Evolutionary conservation across 2,888 invertebrate genomes (phyloP).

Genomic region (Drosophila ochracea): DNA sequence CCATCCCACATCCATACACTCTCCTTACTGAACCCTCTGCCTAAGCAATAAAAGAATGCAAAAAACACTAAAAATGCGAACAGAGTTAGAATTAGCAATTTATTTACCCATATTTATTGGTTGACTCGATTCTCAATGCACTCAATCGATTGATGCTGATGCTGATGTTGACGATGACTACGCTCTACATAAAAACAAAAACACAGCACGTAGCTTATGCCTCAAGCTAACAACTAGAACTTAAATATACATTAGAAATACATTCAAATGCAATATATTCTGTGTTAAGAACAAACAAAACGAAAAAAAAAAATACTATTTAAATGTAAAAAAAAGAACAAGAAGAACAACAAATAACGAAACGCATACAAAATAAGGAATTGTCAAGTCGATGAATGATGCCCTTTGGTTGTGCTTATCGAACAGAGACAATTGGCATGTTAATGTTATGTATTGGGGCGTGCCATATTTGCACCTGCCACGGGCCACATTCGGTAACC

Average conservation of each 20-base stretch:
- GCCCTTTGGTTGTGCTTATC: slow-evolving; percentile 32
- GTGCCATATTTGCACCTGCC: slow-evolving; percentile 36
- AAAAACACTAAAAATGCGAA: not conserved
- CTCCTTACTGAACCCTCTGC: slow-evolving; percentile 56
- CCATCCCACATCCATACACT: not conserved
- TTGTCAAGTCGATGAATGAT: slow-evolving; percentile 15
- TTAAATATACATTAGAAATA: slow-evolving; percentile 18
- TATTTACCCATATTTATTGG: slow-evolving; percentile 10
- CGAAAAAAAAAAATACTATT: slow-evolving; percentile 3
- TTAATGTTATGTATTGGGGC: slow-evolving; percentile 58
- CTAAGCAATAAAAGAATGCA: slow-evolving; percentile 50
- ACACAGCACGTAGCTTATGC: slow-evolving; percentile 14
- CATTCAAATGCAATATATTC: slow-evolving; percentile 17
- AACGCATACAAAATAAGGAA: slow-evolving; percentile 24
- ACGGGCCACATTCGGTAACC: slow-evolving; percentile 1
- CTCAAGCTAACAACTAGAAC: slow-evolving; percentile 17
- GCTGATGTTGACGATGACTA: not conserved
- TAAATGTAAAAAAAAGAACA: slow-evolving; percentile 10
- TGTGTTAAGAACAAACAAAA: slow-evolving; percentile 4
- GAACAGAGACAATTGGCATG: slow-evolving; percentile 39
- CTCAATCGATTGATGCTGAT: not conserved
- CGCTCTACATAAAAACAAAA: not conserved
- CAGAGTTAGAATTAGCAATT: slow-evolving; percentile 31
- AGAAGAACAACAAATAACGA: slow-evolving; percentile 8
- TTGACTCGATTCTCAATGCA: slow-evolving; percentile 16